These are phyloP conservation scores for Megastigmus dorsalis DNA, from an alignment of 2,888 invertebrate species.

Conservation along the genomic window DNA sequence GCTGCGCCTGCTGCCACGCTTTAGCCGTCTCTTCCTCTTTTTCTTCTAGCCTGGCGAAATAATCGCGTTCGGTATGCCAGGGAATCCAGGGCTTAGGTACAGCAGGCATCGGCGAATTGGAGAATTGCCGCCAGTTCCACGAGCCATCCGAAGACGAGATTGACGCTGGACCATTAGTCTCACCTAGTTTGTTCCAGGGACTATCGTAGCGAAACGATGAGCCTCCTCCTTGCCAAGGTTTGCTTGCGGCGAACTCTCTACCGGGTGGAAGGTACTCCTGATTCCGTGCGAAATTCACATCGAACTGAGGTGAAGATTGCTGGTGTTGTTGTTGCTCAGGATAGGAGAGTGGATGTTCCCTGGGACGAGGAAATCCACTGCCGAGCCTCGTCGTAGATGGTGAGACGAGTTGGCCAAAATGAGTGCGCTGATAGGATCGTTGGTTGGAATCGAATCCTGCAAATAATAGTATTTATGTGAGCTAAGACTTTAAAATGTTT, in stretches of 20 bases:
- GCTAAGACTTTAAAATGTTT: too few relatives aligned
- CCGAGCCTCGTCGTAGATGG: background rate
- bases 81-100: constrained; percentile 48
- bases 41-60: constrained; percentile 5
- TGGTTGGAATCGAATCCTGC: constrained; percentile 12
- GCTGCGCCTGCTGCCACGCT: constrained; percentile 50
- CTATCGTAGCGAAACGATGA: constrained; percentile 53
- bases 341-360: background rate
- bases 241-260: constrained; percentile 59
- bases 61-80: constrained; percentile 36
- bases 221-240: constrained; percentile 62
- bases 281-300: constrained; percentile 45
- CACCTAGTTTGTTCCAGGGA: constrained; percentile 54
- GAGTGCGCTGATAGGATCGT: constrained; percentile 16
- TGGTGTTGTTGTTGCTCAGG: background rate
- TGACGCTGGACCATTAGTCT: too few relatives aligned
- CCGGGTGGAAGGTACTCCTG: constrained; percentile 57
- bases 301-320: background rate
- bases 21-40: constrained; percentile 20
- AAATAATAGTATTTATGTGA: background rate
- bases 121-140: constrained; percentile 54
- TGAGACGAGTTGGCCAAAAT: constrained; percentile 34
- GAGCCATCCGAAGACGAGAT: constrained; percentile 55
- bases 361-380: too few relatives aligned
- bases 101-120: background rate